Evolutionary conservation across 1,140 invertebrate species (phyloP).

Genomic region (Psix sp.): DNA sequence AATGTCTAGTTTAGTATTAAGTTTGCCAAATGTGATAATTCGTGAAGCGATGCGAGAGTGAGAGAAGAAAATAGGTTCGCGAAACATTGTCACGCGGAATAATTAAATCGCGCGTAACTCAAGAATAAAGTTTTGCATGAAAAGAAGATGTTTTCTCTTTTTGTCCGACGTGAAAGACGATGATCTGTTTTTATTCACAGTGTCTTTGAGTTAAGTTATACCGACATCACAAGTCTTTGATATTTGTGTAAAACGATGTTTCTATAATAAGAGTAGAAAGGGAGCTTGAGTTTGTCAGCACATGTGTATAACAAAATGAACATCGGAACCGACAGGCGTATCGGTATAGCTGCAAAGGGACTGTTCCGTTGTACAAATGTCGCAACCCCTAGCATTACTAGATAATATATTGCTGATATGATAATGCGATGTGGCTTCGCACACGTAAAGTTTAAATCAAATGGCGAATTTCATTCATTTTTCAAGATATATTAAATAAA

Average conservation of each 20-base stretch:
- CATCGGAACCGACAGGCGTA: slow-evolving; percentile 30
- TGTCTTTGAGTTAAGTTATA: slow-evolving; percentile 39
- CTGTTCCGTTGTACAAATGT: slow-evolving; percentile 27
- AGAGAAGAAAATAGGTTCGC: too few species aligned
- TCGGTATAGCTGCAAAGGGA: slow-evolving; percentile 31
- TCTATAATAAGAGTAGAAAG: slow-evolving; percentile 3
- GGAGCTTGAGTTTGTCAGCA: background rate
- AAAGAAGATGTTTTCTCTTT: too few species aligned
- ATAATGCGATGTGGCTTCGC: slow-evolving; percentile 22
- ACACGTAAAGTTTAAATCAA: slow-evolving; percentile 9
- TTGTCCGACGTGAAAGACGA: too few species aligned
- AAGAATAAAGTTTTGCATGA: too few species aligned
- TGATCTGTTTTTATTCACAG: too few species aligned
- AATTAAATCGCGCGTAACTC: too few species aligned
- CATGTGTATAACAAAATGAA: slow-evolving; percentile 42
- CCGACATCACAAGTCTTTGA: slow-evolving; percentile 41
- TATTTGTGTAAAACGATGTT: slow-evolving; percentile 41
- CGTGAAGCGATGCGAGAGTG: too few species aligned
- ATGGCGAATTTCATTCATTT: too few species aligned
- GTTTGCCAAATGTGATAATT: slow-evolving; percentile 36
- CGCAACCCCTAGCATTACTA: too few species aligned
- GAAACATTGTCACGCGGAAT: too few species aligned
- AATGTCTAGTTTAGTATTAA: slow-evolving; percentile 21
- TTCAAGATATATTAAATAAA: slow-evolving; percentile 4
- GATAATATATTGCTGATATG: slow-evolving; percentile 45